Evolutionary conservation across 2,888 invertebrate species (phyloP), one percentile per base, ranked within the genome.

Genomic region (Sphaeridia pumilis): DNA sequence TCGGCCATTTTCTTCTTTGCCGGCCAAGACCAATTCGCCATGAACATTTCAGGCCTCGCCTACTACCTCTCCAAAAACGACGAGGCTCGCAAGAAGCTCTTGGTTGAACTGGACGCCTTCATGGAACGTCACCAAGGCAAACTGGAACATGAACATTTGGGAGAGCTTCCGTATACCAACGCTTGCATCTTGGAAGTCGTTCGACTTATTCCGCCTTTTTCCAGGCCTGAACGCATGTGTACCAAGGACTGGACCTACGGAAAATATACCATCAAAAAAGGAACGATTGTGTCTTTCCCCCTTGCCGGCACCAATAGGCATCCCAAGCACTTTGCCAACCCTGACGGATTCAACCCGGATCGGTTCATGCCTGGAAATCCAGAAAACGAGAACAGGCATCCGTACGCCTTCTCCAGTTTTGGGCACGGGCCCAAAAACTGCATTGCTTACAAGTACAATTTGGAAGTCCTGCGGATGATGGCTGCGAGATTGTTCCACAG

Each of bases 211-310:
- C 49, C 59, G 1, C 56, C 57, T 21, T 63, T 63, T 35, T 47
- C 49, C 12, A 44, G 59, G 21, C 47, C 55, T 3, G 58, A 61
- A 42, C 44, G 63, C 20, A 43, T 61, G 21, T 61, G 60, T 43
- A 63, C 61, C 1, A 61, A 63, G 35, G 57, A 61, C 22, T 63
- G 63, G 63, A 51, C 41, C 14, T 53, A 57, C 49, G 52, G 56
- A 58, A 58, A 56, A 43, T 26, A 58, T 28, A 31, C 44, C 14
- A 61, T 59, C 35, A 52, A 46, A 14, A 57, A 58, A 41, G 62
- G 62, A 17, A 53, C 41, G 24, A 31, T 27, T 2, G 54, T 60
- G 3, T 47, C 55, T 10, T n/a, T 60, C 28, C 62, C 62, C 14
- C 36, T 58, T n/a, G 60, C 55, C 56, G 58, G 60, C 3, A 36